Evolutionary conservation across 2,797 vertebrate species (phyloP).

Genomic region (Crocodylus rhombifer): DNA sequence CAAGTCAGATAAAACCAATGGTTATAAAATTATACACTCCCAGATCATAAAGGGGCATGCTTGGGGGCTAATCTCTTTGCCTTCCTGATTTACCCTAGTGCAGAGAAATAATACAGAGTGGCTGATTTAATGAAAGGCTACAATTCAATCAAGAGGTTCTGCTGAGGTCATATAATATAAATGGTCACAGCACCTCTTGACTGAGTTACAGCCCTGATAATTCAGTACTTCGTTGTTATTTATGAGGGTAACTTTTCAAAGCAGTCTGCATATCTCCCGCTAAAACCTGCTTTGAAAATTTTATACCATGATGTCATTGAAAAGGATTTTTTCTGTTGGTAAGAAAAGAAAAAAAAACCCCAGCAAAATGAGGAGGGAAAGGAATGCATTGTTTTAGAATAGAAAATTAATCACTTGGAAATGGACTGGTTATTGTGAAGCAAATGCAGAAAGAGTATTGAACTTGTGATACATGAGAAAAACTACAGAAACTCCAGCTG

Average conservation of each 20-base stretch:
- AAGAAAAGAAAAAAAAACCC: background rate
- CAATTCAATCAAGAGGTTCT: constrained; percentile 79
- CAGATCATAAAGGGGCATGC: constrained; percentile 62
- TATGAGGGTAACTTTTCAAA: constrained; percentile 77
- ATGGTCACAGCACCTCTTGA: constrained; percentile 73
- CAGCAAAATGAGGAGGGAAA: constrained; percentile 53
- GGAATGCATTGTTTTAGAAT: constrained; percentile 74
- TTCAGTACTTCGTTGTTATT: constrained; percentile 80
- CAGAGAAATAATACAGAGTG: constrained; percentile 70
- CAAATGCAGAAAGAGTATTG: constrained; percentile 68
- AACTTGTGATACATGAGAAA: constrained; percentile 69
- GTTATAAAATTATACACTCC: constrained; percentile 63
- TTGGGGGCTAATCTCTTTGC: constrained; percentile 69
- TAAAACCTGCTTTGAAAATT: constrained; percentile 76
- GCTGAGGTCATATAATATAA: constrained; percentile 78
- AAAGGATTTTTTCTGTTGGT: constrained; percentile 43
- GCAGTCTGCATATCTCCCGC: constrained; percentile 72
- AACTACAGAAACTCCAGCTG: constrained; percentile 73
- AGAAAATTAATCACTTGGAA: constrained; percentile 81
- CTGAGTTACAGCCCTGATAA: constrained; percentile 77
- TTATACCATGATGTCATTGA: constrained; percentile 71
- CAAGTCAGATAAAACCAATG: constrained; percentile 64
- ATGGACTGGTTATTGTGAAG: constrained; percentile 72
- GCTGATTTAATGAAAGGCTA: constrained; percentile 75
- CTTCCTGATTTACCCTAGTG: constrained; percentile 36